These are phyloP conservation scores for Helicoverpa zea DNA, from an alignment of 1,140 invertebrate species.

Conservation along the genomic window DNA sequence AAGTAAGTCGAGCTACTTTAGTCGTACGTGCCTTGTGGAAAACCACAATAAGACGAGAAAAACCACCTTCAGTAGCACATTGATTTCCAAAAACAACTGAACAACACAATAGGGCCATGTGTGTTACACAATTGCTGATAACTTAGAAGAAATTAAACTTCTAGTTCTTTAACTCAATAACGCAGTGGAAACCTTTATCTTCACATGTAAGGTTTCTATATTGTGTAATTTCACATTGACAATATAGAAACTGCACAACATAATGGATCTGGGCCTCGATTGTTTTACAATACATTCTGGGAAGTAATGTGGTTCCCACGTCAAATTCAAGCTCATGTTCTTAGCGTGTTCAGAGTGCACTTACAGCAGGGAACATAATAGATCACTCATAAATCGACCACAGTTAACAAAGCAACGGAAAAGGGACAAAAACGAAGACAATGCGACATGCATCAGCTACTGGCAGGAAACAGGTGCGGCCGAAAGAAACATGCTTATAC, in stretches of 20 bases:
- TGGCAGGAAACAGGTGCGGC: conserved; percentile 63
- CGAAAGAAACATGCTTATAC: conserved; percentile 25
- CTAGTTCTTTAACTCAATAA: neutral
- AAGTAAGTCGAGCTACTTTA: neutral
- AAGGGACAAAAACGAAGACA: conserved; percentile 64
- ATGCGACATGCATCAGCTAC: conserved; percentile 60
- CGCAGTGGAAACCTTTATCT: conserved; percentile 19
- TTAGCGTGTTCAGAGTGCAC: conserved; percentile 30
- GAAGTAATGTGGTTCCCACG: conserved; percentile 32
- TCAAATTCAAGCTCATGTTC: conserved; percentile 40
- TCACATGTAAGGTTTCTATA: conserved; percentile 17
- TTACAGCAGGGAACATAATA: conserved; percentile 35
- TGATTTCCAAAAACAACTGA: neutral
- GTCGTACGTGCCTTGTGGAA: neutral
- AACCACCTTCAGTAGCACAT: neutral
- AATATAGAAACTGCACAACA: conserved; percentile 34
- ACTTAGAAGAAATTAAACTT: conserved; percentile 3
- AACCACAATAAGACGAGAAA: neutral
- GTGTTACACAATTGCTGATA: conserved; percentile 1
- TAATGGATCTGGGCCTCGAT: conserved; percentile 7
- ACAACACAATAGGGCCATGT: neutral
- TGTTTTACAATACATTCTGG: conserved; percentile 34
- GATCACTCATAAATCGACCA: conserved; percentile 49
- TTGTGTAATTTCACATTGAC: conserved; percentile 43
- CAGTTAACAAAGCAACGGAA: conserved; percentile 58